Evolutionary conservation across 2,113 vertebrate genomes (phyloP), one percentile per base, ranked within the genome.

Genomic region (Elgaria multicarinata): DNA sequence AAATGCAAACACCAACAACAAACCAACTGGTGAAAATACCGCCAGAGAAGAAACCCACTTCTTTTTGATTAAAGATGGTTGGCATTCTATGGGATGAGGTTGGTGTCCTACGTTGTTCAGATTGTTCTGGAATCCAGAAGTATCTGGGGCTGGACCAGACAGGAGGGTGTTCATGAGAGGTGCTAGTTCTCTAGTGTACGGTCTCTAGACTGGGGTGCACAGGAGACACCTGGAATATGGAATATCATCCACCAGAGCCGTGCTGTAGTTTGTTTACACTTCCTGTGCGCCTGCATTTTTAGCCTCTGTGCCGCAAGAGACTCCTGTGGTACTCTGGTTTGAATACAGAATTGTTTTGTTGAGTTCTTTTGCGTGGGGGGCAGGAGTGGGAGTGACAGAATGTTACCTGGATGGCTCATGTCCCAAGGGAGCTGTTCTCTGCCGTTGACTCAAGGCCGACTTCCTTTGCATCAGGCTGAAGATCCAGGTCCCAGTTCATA

Each of bases 401-500:
- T 67, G 74, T 78, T 77, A 78, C 58, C 18, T 46, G 74, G 58
- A 78, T 78, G 86, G 28, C 75, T 7, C n/a, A 20, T 50, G 18
- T 83, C 55, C 44, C n/a, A 14, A n/a, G 58, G 83, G 87, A 66
- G 0, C 24, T 76, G 4, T 3, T 0, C 36, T n/a, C 31, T 62
- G 71, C 58, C 66, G 72, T 79, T 46, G 69, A 26, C 53, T 80
- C 28, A 39, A 16, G n/a, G 14, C 76, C 16, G 50, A 33, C 36
- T 90, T 67, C 42, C 50, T 64, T 75, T 76, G 53, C 76, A n/a
- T 77, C 84, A 86, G 33, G 1, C 39, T 0, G 0, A n/a, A 64
- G 62, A 46, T 87, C n/a, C 89, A 89, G 78, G 78, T 80, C 82
- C 82, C 53, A 3, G 24, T 88, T 86, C 12, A 7, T 55, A 64